Base-by-base conservation (phyloP, 35 echinoderm and acorn worm species). In the Lytechinus variegatus region DNA sequence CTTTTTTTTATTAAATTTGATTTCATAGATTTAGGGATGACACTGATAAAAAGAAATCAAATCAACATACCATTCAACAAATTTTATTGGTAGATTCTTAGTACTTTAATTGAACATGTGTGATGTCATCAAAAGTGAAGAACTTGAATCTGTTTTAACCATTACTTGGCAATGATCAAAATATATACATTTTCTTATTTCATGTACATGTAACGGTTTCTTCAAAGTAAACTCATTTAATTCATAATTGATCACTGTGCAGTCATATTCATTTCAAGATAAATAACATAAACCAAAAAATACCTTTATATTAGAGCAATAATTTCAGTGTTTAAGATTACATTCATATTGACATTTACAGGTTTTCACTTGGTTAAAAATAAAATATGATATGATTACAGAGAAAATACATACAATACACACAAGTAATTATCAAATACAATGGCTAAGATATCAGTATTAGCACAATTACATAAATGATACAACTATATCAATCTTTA, bases 141-240 rank as follows among this genome's bases (percentile, higher is more conserved):
- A 79, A 79, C 66, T 79, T 79, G 66, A 79, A 79, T 79, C 66
- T 79, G 66, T 24, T 79, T 5, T 2, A 79, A n/a, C 66, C 66
- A 79, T 79, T 79, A 79, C 66, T 24, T 79, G 66, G 66, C 66
- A 79, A 79, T 79, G 66, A 79, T 79, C 66, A 79, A 79, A 79
- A 79, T 79, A 79, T 79, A 79, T 79, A 79, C 66, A 79, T 24
- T 79, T 79, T 79, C 4, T 44, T 24, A 79, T 79, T 79, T 79
- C 12, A 71, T 71, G 61, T 71, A 56, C 8, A 56, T 56, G 66
- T 24, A n/a, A 79, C 19, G 6, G n/a, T 79, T 79, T 24, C 66
- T 79, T 79, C 12, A 79, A 16, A 79, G n/a, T 24, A n/a, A 19
- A 79, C 66, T 79, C 19, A 16, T 79, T 79, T 72, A n/a, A 44